phyloP scores from a whole-genome alignment of 2,113 vertebrate genomes.

The Eurypyga helias region DNA sequence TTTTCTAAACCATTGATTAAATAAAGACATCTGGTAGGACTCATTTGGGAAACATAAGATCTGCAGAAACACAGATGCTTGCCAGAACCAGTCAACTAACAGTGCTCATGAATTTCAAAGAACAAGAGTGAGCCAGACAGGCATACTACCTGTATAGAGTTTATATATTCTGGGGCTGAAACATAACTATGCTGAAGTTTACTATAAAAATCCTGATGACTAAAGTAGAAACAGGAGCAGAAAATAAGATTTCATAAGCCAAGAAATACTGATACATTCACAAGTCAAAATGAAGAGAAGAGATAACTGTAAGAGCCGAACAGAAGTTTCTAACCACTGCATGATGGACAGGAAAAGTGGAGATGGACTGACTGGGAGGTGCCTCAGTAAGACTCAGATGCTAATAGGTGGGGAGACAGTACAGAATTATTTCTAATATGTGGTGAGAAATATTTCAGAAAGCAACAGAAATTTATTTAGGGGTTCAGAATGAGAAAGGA shows the following conservation, averaged over 20 bases:
- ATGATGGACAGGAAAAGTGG: not conserved
- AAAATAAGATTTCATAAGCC: not conserved
- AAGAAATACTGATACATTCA: not conserved
- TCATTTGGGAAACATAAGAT: not conserved
- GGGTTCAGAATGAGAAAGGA: not conserved
- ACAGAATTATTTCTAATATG: not conserved
- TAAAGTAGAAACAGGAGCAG: not conserved
- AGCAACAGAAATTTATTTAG: not conserved
- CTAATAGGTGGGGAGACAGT: not conserved
- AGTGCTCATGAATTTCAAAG: conserved; percentile 18
- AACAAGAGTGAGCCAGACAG: not conserved
- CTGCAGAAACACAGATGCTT: not conserved
- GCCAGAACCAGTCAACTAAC: conserved; percentile 21
- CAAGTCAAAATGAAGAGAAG: not conserved
- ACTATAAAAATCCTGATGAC: not conserved
- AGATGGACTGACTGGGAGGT: not conserved
- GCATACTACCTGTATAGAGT: not conserved
- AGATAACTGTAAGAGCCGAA: not conserved
- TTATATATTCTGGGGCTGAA: not conserved
- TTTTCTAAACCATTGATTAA: conserved; percentile 23
- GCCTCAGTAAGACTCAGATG: not conserved
- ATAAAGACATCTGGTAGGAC: conserved; percentile 6
- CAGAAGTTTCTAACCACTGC: not conserved
- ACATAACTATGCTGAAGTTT: not conserved
- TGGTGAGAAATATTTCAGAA: not conserved